Evolutionary conservation across 2,888 invertebrate species (phyloP).

Genomic region (Unio delphinus): DNA sequence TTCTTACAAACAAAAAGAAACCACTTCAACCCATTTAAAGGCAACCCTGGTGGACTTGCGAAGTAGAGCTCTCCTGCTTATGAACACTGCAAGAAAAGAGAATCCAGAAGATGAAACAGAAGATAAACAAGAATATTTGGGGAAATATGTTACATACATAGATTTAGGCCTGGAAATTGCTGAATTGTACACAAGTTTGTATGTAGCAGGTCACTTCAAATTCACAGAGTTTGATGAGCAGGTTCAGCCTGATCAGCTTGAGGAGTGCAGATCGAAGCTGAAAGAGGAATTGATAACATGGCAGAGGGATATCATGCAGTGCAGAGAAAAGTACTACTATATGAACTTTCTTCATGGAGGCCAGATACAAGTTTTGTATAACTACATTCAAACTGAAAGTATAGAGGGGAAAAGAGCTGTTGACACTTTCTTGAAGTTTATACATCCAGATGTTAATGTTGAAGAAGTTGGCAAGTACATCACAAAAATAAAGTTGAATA

Average conservation of each 20-base stretch:
- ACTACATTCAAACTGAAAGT: conserved; percentile 18
- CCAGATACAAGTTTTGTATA: conserved; percentile 30
- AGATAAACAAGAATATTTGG: no score
- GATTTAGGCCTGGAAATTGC: no score
- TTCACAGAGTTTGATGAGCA: no score
- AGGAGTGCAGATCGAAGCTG: conserved; percentile 4
- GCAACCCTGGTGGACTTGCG: conserved; percentile 29
- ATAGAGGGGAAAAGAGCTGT: conserved; percentile 6
- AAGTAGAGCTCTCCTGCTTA: conserved; percentile 10
- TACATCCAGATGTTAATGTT: conserved; percentile 20
- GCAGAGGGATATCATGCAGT: conserved; percentile 13
- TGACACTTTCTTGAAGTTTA: conserved; percentile 21
- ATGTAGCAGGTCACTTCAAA: no score
- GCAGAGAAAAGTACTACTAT: conserved; percentile 20
- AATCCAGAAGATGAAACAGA: no score
- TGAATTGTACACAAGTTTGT: no score
- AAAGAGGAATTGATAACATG: conserved; percentile 22
- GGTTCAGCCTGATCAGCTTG: conserved; percentile 6
- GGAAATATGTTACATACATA: no score
- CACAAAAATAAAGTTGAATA: no score
- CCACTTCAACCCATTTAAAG: conserved; percentile 6
- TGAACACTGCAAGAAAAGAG: no score
- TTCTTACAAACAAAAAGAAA: conserved; percentile 25
- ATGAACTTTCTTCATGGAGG: conserved; percentile 38
- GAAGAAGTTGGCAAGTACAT: neutral